These are phyloP conservation scores for Sinhomidia bicolor DNA, from an alignment of 2,888 invertebrate genomes.

Conservation along the genomic window DNA sequence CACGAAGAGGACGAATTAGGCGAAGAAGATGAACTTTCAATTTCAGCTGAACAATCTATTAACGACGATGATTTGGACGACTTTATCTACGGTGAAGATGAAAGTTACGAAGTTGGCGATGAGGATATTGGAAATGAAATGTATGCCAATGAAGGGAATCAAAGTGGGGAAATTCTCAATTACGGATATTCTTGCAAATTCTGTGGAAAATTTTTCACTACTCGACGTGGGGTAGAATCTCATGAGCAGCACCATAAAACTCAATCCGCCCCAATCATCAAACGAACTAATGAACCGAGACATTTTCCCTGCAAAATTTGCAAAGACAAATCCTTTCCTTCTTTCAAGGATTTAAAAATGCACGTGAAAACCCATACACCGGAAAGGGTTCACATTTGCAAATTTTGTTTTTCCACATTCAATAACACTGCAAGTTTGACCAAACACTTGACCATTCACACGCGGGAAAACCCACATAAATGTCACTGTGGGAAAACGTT, in stretches of 20 bases:
- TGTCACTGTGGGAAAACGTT: conserved; percentile 64
- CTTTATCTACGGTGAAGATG: conserved; percentile 23
- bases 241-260: conserved; percentile 62
- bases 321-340: conserved; percentile 49
- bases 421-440: conserved; percentile 67
- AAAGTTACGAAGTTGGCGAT: conserved; percentile 19
- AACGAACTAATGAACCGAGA: background rate
- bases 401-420: conserved; percentile 66
- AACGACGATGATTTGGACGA: background rate
- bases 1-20: background rate
- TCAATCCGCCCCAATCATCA: background rate
- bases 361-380: conserved; percentile 65
- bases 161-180: conserved; percentile 8
- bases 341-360: conserved; percentile 60
- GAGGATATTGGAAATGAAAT: conserved; percentile 13
- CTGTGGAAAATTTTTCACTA: conserved; percentile 64
- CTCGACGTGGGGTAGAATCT: conserved; percentile 58
- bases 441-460: conserved; percentile 67
- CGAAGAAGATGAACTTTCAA: background rate
- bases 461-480: conserved; percentile 68
- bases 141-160: background rate
- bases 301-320: conserved; percentile 64
- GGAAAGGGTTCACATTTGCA: conserved; percentile 69
- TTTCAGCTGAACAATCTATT: background rate
- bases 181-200: conserved; percentile 56